Evolutionary conservation across 2,797 vertebrate species (phyloP).

Genomic region (Sternarchorhynchus goeldii): DNA sequence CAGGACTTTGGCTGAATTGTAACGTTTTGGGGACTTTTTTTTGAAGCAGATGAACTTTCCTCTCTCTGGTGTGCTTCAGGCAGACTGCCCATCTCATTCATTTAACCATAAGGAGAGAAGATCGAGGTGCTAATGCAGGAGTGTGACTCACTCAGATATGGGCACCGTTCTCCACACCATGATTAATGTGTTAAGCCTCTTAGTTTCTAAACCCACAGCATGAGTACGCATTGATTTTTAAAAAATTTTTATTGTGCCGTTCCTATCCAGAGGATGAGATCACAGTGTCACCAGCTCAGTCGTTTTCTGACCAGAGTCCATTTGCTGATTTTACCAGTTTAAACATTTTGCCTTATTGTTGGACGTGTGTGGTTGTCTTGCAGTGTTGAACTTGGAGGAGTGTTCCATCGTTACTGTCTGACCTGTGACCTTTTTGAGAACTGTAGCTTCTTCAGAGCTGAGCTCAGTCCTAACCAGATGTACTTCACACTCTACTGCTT

Average conservation of each 20-base stretch:
- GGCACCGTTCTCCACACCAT: constrained; percentile 42
- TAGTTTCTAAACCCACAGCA: constrained; percentile 48
- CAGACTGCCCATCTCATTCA: constrained; percentile 50
- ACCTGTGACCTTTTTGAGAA: constrained; percentile 77
- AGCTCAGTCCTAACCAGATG: constrained; percentile 79
- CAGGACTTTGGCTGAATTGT: neutral
- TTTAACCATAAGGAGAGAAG: constrained; percentile 47
- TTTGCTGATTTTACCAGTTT: neutral
- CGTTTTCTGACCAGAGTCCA: neutral
- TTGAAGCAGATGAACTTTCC: constrained; percentile 32
- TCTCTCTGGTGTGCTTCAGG: constrained; percentile 43
- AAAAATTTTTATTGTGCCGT: constrained; percentile 59
- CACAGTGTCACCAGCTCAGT: constrained; percentile 1
- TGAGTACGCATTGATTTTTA: constrained; percentile 50
- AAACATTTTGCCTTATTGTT: neutral
- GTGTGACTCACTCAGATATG: constrained; percentile 44
- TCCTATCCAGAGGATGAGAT: constrained; percentile 44
- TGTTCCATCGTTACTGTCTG: constrained; percentile 77
- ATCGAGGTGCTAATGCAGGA: constrained; percentile 26
- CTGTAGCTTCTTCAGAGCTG: constrained; percentile 76
- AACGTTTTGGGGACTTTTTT: constrained; percentile 6
- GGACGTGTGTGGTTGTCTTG: constrained; percentile 23
- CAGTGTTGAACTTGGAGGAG: constrained; percentile 78
- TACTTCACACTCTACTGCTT: constrained; percentile 80
- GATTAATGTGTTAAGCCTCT: constrained; percentile 58